Conservation (phyloP, 2,797 vertebrate species). For the Chaunax sp. region DNA sequence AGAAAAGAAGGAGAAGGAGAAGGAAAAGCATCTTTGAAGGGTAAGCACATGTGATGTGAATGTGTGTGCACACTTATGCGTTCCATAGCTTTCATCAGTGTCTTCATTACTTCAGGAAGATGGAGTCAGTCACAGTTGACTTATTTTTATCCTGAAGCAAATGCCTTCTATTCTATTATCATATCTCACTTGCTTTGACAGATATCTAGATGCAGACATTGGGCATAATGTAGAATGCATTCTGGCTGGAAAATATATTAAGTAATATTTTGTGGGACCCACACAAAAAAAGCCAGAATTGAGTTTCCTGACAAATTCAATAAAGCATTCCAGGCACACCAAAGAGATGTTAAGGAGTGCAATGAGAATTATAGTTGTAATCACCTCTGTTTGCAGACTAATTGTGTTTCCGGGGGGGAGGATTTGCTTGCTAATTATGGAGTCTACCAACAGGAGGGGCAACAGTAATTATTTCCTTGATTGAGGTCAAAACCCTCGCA, state of each 20-base stretch:
- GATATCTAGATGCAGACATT: constrained; percentile 50
- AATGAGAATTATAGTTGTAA: constrained; percentile 72
- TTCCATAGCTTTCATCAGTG: constrained; percentile 69
- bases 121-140: constrained; percentile 77
- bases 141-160: constrained; percentile 69
- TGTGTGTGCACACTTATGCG: constrained; percentile 29
- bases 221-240: constrained; percentile 17
- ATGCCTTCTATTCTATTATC: constrained; percentile 65
- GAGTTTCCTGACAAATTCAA: constrained; percentile 46
- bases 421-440: constrained; percentile 75
- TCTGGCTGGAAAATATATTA: constrained; percentile 38
- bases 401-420: constrained; percentile 58
- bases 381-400: constrained; percentile 68
- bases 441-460: constrained; percentile 65
- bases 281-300: constrained; percentile 18
- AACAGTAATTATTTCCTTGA: constrained; percentile 80
- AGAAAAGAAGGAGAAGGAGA: constrained; percentile 37
- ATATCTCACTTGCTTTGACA: constrained; percentile 69
- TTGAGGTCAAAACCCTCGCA: constrained; percentile 78
- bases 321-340: constrained; percentile 28
- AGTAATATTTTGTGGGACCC: constrained; percentile 29
- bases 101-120: constrained; percentile 70
- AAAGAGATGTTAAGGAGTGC: constrained; percentile 55
- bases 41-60: constrained; percentile 1
- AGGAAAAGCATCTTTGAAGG: constrained; percentile 36